Evolutionary conservation across 2,113 vertebrate species (phyloP).

Genomic region (Camelus dromedarius): DNA sequence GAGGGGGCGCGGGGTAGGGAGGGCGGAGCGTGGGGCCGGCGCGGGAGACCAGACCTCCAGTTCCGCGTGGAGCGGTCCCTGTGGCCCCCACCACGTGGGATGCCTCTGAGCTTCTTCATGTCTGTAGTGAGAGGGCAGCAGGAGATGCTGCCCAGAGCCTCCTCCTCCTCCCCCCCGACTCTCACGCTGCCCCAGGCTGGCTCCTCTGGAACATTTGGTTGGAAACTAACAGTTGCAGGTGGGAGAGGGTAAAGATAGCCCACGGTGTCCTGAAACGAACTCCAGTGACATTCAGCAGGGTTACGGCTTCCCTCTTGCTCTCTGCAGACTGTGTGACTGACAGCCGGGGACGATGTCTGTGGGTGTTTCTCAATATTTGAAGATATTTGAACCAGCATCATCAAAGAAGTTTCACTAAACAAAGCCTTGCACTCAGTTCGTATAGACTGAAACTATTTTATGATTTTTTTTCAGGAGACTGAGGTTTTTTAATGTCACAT

Average conservation of each 20-base stretch:
- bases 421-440: not conserved
- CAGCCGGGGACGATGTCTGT: not conserved
- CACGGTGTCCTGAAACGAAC: not conserved
- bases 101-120: not conserved
- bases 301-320: not conserved
- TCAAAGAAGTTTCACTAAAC: constrained; percentile 77
- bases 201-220: not conserved
- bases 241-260: not conserved
- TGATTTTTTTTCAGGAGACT: constrained; percentile 69
- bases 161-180: not conserved
- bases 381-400: constrained; percentile 58
- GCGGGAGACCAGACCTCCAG: not conserved
- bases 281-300: not conserved
- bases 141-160: not conserved
- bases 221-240: not conserved
- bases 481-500: constrained; percentile 66
- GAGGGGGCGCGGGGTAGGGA: not conserved
- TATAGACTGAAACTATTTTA: constrained; percentile 57
- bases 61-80: not conserved
- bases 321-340: not conserved
- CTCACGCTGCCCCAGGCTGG: too few species aligned
- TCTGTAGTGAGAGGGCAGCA: too few species aligned
- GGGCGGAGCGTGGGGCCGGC: rapidly evolving
- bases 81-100: rapidly evolving
- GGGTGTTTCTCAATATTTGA: constrained; percentile 52